Base-by-base conservation (phyloP, 2,888 invertebrate species). In the Stratiomys singularior region DNA sequence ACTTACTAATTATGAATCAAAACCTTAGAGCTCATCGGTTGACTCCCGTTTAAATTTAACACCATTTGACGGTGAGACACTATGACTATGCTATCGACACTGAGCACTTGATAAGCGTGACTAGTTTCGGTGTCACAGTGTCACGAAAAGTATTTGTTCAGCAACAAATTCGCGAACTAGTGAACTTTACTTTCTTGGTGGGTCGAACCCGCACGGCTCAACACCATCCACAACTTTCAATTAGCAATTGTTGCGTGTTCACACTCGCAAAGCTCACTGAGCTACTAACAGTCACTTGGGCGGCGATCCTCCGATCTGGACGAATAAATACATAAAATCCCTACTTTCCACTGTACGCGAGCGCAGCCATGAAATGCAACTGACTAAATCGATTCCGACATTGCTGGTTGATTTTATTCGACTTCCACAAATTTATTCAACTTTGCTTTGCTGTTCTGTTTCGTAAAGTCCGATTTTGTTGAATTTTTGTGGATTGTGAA, bases 331-430 rank as follows among this genome's bases (percentile, higher is more conserved):
- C 4, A 37, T 37, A 37, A 37, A 37, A 37, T 37, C 9, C 37
- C 9, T 37, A 37, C 13, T 47, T 11, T 25, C 23, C 13, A 0
- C 21, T 25, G 23, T 30, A 37, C 47, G 23, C 46, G 46, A 25
- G 11, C 9, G 47, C 25, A 69, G 47, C 47, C 47, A 25, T 21
- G 47, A 69, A 69, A 69, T 46, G 37, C 37, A 9, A 9, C 15
- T 69, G 25, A 69, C 69, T 69, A 27, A 69, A 69, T 69, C 69
- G 47, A 69, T 69, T 47, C 7, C 23, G 46, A 47, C 69, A 47
- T 47, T 47, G 69, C 46, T 46, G 27, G 69, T 30, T 69, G 23
- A 69, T 27, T 69, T 46, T 69, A 69, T 69, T 47, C 27, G 13
- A 69, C 69, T 47, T 47, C 47, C 21, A 69, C 21, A 23, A 46